These are phyloP conservation scores for Tetanocera ferruginea DNA, from an alignment of 2,888 invertebrate species.

Conservation along the genomic window DNA sequence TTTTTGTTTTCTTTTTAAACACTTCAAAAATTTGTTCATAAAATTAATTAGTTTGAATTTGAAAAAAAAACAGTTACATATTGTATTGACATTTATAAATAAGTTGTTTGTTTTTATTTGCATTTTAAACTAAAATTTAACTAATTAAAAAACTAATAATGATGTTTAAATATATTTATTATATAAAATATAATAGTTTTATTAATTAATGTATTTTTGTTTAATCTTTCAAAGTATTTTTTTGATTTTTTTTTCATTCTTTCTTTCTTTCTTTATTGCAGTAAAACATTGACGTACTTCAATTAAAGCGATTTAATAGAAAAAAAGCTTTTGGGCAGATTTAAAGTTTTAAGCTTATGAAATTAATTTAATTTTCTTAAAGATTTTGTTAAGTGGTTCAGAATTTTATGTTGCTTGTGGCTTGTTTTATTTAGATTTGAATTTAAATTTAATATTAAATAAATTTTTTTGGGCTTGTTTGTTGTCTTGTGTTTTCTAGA, in stretches of 20 bases:
- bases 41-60: too few relatives aligned
- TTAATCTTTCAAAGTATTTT: not conserved
- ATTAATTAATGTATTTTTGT: constrained; percentile 13
- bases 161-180: constrained; percentile 47
- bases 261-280: not conserved
- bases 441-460: too few relatives aligned
- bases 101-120: not conserved
- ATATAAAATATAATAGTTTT: constrained; percentile 12
- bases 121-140: constrained; percentile 50
- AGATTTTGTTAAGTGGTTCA: too few relatives aligned
- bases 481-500: too few relatives aligned
- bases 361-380: not conserved
- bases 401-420: too few relatives aligned
- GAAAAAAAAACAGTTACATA: too few relatives aligned
- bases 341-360: too few relatives aligned
- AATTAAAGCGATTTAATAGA: not conserved
- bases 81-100: too few relatives aligned
- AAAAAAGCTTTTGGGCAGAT: not conserved
- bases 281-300: not conserved
- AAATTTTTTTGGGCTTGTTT: too few relatives aligned
- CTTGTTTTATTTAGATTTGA: too few relatives aligned
- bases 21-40: constrained; percentile 26
- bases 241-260: not conserved
- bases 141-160: constrained; percentile 53
- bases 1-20: constrained; percentile 36